Base-by-base conservation (phyloP, 1,140 invertebrate species). In the Sycophaga agraensis region DNA sequence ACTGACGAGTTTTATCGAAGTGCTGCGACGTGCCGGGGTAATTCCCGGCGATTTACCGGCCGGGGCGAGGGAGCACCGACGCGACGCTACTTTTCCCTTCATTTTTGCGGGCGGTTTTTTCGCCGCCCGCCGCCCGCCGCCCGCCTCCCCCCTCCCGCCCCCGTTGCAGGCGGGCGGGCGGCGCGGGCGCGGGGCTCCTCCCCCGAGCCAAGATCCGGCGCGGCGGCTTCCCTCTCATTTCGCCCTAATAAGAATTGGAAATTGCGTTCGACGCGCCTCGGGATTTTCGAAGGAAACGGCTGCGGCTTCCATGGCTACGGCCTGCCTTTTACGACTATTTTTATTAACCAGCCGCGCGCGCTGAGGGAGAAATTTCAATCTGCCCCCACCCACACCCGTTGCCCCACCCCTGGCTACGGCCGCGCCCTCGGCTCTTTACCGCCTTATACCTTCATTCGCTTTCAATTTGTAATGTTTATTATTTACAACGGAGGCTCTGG, bases 121-220 rank as follows among this genome's bases (percentile, higher is more conserved):
- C 17, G 17, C 34, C 2, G 9, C 34, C 17, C 14, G 7, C 28
- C 9, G n/a, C 9, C 46, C 5, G 22, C 22, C n/a, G 34, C 34
- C 17, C 7, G 19, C n/a, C 16, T 21, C 3, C 21, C 24, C 9
- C 34, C 21, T 21, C 40, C 51, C 9, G 28, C 53, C 24, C 17
- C 5, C 28, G 28, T 31, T 6, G 28, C 5, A 31, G 11, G 11
- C 5, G 28, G 28, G 28, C 4, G 28, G 11, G 28, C 5, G 28
- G 28, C 11, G 28, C 5, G 28, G 11, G 28, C 4, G 28, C 28
- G 11, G 14, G 14, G 40, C 28, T 24, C 24, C 61, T 51, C 12
- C 54, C 48, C 37, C 42, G 63, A 67, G 63, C 55, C 61, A 50
- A 66, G 51, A 66, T 67, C 65, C 21, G 56, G 59, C 37, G 58